Conservation (phyloP, 2,113 vertebrate genomes). For the Indicator indicator region DNA sequence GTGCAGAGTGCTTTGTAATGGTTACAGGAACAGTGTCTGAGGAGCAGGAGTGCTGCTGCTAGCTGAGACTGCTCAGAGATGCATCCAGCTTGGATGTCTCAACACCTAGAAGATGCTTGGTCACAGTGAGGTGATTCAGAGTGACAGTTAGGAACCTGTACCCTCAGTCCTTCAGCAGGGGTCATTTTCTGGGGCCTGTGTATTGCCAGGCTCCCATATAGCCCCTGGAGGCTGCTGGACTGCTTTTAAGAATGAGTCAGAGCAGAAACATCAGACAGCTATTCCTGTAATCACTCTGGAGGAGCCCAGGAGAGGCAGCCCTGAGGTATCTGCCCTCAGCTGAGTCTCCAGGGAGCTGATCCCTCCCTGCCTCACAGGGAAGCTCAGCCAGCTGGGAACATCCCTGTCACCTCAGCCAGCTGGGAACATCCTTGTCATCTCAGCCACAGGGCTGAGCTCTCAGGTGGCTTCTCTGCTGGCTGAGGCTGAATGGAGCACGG, state of each 20-base stretch:
- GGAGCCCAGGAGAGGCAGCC: neutral
- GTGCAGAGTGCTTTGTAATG: constrained; percentile 4
- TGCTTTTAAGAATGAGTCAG: constrained; percentile 17
- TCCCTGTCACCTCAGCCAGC: neutral
- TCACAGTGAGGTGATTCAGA: neutral
- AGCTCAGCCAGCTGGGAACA: neutral
- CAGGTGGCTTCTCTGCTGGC: neutral
- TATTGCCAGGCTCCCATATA: neutral
- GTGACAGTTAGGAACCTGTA: neutral
- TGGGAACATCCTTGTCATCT: neutral
- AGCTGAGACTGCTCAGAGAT: neutral
- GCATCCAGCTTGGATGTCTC: neutral
- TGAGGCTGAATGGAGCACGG: neutral
- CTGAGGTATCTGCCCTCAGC: neutral
- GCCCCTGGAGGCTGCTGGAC: neutral
- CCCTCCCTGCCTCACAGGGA: neutral
- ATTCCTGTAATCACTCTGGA: neutral
- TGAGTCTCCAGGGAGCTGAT: neutral
- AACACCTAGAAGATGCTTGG: constrained; percentile 23
- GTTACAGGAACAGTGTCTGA: neutral
- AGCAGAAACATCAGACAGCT: neutral
- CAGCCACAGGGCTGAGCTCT: neutral
- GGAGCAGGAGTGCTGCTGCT: neutral
- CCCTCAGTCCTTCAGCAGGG: neutral
- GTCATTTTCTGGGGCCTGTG: neutral